A percentile compares a stretch with the other conserved stretches of the same genome.
Conservation (phyloP, 92 coral and sea anemone species). For the Porites rus region DNA sequence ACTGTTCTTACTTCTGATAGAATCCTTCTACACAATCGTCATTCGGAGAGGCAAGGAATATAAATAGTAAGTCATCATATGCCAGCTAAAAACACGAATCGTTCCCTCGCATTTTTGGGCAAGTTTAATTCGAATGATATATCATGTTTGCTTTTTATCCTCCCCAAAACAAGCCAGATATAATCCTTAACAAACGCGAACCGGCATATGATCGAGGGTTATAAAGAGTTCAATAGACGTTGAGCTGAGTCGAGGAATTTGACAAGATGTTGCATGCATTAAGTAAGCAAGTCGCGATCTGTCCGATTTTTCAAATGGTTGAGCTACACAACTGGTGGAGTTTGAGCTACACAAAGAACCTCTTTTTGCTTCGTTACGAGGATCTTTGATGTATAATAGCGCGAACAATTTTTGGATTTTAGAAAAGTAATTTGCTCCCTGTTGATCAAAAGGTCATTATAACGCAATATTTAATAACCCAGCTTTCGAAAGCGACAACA, state of each 20-base stretch:
- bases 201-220: background rate
- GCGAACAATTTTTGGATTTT: conserved; percentile 1
- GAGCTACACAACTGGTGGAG: background rate
- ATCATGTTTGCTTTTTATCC: conserved; percentile 4
- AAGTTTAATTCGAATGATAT: background rate
- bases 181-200: conserved; percentile 12
- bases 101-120: background rate
- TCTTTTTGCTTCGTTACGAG: background rate
- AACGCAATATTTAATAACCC: conserved; percentile 15
- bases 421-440: background rate
- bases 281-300: background rate
- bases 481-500: conserved; percentile 13
- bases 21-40: conserved; percentile 88
- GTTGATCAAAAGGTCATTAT: conserved; percentile 35
- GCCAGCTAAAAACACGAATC: background rate
- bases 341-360: background rate
- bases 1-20: conserved; percentile 74
- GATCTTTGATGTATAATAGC: background rate
- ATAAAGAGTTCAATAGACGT: conserved; percentile 1
- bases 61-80: conserved; percentile 85
- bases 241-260: conserved; percentile 5
- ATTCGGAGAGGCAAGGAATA: conserved; percentile 91
- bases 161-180: conserved; percentile 14
- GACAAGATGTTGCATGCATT: background rate
- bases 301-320: background rate